Percentiles rank a stretch among this genome's conserved stretches.
Conservation (phyloP, 2,113 vertebrate species). For the Agapornis roseicollis region DNA sequence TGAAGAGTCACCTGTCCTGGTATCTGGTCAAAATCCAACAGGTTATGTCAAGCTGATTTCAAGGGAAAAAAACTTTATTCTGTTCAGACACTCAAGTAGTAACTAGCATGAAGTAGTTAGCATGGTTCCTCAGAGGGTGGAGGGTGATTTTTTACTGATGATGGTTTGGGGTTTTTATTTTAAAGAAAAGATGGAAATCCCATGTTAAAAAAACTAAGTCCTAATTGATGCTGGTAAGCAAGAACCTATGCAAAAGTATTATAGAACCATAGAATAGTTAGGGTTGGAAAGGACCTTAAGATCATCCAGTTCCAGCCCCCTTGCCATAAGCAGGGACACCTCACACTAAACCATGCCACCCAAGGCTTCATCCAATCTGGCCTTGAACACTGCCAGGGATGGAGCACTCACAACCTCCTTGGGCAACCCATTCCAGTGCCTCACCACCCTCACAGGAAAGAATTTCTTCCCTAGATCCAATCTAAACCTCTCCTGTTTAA, state of each 20-base stretch:
- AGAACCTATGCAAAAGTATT: neutral
- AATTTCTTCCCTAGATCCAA: too few relatives aligned
- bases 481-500: too few relatives aligned
- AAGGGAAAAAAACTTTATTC: neutral
- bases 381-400: too few relatives aligned
- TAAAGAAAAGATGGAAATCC: neutral
- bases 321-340: too few relatives aligned
- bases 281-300: too few relatives aligned
- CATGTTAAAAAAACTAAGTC: neutral
- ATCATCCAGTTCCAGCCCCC: too few relatives aligned
- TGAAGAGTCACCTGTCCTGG: neutral
- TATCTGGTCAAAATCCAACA: neutral
- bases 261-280: too few relatives aligned
- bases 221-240: neutral
- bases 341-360: too few relatives aligned
- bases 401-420: too few relatives aligned
- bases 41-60: neutral
- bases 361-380: too few relatives aligned
- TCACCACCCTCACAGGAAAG: too few relatives aligned
- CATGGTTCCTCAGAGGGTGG: neutral
- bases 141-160: neutral
- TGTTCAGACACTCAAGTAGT: neutral
- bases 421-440: too few relatives aligned
- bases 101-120: neutral
- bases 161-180: neutral